These are phyloP conservation scores for Oreamnos americanus DNA, from an alignment of 2,113 vertebrate species.

Conservation along the genomic window DNA sequence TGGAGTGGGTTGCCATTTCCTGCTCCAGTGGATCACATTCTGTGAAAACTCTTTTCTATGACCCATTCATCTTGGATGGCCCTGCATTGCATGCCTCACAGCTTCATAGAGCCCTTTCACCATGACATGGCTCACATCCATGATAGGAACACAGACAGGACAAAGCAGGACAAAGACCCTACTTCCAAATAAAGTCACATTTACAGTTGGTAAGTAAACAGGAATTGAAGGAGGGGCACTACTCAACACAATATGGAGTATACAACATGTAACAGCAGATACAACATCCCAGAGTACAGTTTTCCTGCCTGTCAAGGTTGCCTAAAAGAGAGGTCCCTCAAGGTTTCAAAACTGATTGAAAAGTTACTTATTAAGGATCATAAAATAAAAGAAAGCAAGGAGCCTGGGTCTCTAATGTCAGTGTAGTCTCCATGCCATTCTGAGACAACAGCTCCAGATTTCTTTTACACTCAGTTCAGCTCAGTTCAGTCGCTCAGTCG, in stretches of 20 bases:
- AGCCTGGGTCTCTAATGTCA: neutral
- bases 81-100: neutral
- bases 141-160: neutral
- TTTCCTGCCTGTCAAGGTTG: neutral
- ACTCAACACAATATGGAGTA: neutral
- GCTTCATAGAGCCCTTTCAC: neutral
- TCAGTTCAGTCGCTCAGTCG: no score
- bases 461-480: neutral
- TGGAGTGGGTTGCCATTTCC: neutral
- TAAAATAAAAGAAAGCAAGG: neutral
- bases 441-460: neutral
- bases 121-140: neutral
- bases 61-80: neutral
- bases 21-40: neutral
- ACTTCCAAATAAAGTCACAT: neutral
- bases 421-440: no score
- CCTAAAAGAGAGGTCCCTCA: neutral
- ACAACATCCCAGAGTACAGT: neutral
- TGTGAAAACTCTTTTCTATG: neutral
- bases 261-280: no score
- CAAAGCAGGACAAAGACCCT: neutral
- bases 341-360: neutral
- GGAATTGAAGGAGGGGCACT: neutral
- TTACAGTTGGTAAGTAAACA: neutral
- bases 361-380: neutral